phyloP scores from a whole-genome alignment of 1,140 invertebrate species.

The Drosophila tristis region DNA sequence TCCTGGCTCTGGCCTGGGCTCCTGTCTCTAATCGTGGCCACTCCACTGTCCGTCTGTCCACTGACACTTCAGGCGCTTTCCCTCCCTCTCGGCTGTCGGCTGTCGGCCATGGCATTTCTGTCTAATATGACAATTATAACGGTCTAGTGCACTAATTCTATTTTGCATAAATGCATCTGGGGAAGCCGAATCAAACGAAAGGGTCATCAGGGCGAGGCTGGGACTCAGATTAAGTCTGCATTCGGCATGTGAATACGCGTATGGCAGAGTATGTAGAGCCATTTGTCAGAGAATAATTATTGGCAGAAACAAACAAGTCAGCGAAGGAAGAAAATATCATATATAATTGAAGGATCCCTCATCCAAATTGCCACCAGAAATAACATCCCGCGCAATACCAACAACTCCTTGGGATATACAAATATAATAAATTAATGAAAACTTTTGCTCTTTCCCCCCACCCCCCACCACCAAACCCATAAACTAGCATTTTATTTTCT shows the following conservation, averaged over 20 bases:
- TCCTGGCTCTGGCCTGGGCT: no score
- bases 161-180: slow-evolving; percentile 71
- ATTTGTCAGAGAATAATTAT: no score
- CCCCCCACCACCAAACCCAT: background rate
- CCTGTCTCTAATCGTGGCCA: background rate
- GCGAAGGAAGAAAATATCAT: background rate
- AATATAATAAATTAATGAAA: slow-evolving; percentile 13
- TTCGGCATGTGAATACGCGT: background rate
- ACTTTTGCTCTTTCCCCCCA: background rate
- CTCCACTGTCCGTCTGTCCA: slow-evolving; percentile 4
- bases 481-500: slow-evolving; percentile 26
- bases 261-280: background rate
- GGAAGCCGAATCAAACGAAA: slow-evolving; percentile 2
- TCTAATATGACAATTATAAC: slow-evolving; percentile 77
- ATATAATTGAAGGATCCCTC: background rate
- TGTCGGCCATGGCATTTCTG: slow-evolving; percentile 35
- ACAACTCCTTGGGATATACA: no score
- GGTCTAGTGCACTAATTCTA: slow-evolving; percentile 71
- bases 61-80: slow-evolving; percentile 3
- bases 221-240: background rate
- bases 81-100: no score
- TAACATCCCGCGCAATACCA: no score
- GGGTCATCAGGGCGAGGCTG: background rate
- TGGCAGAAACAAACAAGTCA: background rate
- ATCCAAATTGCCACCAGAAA: no score